A percentile compares a stretch with the other conserved stretches of the same genome.
Evolutionary conservation across 2,113 vertebrate species (phyloP).

Genomic region (Acanthochromis polyacanthus): DNA sequence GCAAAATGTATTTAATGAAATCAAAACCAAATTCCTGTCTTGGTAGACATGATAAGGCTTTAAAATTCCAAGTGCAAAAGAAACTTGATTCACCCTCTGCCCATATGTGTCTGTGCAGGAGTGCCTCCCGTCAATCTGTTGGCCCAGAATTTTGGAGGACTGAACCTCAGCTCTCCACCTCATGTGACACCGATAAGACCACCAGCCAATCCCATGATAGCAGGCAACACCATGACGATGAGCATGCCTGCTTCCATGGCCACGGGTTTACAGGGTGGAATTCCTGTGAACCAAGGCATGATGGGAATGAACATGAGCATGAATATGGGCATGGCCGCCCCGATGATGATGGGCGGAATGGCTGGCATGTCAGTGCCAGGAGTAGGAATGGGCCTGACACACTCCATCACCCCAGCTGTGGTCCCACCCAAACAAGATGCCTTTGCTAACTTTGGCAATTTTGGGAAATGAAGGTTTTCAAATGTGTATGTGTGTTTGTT

Average conservation of each 20-base stretch:
- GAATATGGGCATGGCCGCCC: conserved; percentile 86
- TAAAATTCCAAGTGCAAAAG: no score
- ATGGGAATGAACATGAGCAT: conserved; percentile 91
- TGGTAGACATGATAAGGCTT: no score
- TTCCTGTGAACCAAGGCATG: conserved; percentile 89
- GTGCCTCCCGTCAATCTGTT: conserved; percentile 91
- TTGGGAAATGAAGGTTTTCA: conserved; percentile 90
- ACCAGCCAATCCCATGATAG: conserved; percentile 85
- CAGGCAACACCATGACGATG: conserved; percentile 83
- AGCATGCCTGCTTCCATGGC: conserved; percentile 80
- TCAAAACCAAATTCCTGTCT: no score
- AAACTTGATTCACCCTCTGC: conserved; percentile 13
- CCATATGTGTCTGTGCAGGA: conserved; percentile 78
- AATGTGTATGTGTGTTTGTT: conserved; percentile 13
- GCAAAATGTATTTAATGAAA: no score
- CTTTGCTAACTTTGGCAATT: conserved; percentile 98
- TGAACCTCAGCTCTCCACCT: conserved; percentile 90
- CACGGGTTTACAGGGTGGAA: conserved; percentile 77
- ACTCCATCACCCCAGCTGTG: conserved; percentile 78
- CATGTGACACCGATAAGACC: conserved; percentile 85
- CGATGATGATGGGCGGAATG: conserved; percentile 78
- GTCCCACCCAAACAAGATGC: conserved; percentile 97
- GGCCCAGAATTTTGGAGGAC: conserved; percentile 91
- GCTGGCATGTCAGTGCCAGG: conserved; percentile 81
- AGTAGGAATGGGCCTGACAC: conserved; percentile 82